These are phyloP conservation scores for Melanaphis sacchari DNA, from an alignment of 1,140 invertebrate species.

Conservation along the genomic window DNA sequence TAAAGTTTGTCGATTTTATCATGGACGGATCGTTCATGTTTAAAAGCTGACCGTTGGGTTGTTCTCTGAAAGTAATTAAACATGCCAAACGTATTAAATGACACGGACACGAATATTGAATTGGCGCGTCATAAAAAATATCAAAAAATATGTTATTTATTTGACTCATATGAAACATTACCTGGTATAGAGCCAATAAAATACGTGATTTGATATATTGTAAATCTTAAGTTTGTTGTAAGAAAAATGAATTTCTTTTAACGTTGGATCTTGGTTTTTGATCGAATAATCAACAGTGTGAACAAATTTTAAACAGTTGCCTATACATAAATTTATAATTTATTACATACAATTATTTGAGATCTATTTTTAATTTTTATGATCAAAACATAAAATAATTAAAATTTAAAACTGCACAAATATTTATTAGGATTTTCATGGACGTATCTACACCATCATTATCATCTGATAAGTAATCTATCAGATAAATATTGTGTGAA, in stretches of 20 bases:
- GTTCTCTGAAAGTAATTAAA: background rate
- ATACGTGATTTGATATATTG: background rate
- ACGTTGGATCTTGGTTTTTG: background rate
- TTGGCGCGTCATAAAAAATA: background rate
- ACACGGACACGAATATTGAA: background rate
- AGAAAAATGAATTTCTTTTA: background rate
- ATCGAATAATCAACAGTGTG: background rate
- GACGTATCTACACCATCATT: background rate
- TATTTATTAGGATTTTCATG: background rate
- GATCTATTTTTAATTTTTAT: background rate
- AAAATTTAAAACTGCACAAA: background rate
- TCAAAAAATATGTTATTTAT: background rate
- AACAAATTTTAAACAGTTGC: background rate
- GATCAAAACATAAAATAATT: background rate
- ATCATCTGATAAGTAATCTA: background rate
- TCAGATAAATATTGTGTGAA: background rate
- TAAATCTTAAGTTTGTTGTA: background rate
- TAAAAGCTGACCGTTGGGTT: background rate
- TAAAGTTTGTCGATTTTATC: background rate
- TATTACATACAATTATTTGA: background rate
- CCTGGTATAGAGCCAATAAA: constrained; percentile 22
- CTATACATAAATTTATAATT: background rate
- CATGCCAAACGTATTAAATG: background rate
- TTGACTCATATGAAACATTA: background rate
- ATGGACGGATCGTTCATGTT: background rate